A percentile compares a stretch with the other conserved stretches of the same genome.
Conservation (phyloP, 2,888 invertebrate species). For the Idaea dimidiata region DNA sequence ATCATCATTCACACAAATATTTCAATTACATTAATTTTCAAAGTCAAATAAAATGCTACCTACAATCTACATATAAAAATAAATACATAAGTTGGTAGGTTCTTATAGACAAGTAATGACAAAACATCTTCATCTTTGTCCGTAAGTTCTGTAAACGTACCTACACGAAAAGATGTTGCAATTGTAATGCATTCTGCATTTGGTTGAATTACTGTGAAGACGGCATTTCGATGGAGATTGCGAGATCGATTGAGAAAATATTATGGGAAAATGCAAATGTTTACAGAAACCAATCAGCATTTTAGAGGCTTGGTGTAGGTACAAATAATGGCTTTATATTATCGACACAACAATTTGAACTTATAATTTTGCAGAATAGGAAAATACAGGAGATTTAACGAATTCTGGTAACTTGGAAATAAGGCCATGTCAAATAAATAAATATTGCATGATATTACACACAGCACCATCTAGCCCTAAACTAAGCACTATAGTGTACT, state of each 20-base stretch:
- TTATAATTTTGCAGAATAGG: no score
- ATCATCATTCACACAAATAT: no score
- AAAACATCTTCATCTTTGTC: neutral
- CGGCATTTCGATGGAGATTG: slow-evolving; percentile 7
- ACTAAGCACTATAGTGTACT: no score
- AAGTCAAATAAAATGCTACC: no score
- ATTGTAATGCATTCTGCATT: neutral
- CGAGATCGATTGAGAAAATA: slow-evolving; percentile 5
- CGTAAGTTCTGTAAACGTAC: neutral
- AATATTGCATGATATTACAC: no score
- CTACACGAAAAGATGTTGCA: neutral
- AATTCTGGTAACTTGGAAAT: no score
- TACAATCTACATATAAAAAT: no score
- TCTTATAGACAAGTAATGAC: neutral
- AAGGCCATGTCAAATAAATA: no score
- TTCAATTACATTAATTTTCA: no score
- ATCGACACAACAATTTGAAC: no score
- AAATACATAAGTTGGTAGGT: neutral
- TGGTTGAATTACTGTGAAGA: neutral
- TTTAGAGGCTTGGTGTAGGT: neutral
- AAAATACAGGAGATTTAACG: no score
- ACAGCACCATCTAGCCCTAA: no score
- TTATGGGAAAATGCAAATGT: neutral
- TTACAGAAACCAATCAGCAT: neutral
- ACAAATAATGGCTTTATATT: neutral